Conservation (phyloP, 2,888 invertebrate species). For the Urechis unicinctus region DNA sequence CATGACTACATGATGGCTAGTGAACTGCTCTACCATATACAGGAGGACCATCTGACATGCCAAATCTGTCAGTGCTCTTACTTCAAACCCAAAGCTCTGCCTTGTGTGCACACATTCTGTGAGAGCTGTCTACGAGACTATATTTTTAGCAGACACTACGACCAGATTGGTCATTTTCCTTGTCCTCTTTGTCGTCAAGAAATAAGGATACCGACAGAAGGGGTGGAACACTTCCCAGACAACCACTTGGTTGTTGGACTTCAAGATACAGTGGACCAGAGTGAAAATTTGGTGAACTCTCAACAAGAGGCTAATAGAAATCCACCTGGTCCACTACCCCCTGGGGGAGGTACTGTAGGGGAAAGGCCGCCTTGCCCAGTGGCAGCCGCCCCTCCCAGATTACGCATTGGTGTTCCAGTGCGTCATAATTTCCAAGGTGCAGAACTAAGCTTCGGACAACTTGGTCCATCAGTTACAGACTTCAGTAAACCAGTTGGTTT, state of each 20-base stretch:
- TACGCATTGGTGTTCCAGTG: not conserved
- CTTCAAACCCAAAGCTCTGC: conserved; percentile 35
- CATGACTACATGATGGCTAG: too few species aligned
- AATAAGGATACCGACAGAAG: conserved; percentile 26
- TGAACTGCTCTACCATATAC: conserved; percentile 16
- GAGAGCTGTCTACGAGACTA: conserved; percentile 33
- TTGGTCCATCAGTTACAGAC: conserved; percentile 27
- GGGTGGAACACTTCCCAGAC: conserved; percentile 29
- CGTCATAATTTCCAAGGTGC: not conserved
- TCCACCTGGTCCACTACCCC: not conserved
- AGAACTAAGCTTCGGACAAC: conserved; percentile 27
- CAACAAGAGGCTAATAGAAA: not conserved
- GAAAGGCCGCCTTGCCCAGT: not conserved
- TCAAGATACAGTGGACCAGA: conserved; percentile 27
- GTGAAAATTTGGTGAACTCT: conserved; percentile 6
- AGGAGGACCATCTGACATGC: conserved; percentile 36
- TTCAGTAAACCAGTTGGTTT: conserved; percentile 35
- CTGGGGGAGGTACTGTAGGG: too few species aligned
- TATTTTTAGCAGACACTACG: conserved; percentile 24
- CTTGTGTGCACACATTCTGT: conserved; percentile 41
- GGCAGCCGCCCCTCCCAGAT: not conserved
- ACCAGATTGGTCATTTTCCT: conserved; percentile 25
- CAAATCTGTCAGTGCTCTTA: conserved; percentile 31
- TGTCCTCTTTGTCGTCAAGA: conserved; percentile 34
- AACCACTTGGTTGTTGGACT: conserved; percentile 36